These are phyloP conservation scores for Meriones psammophilus DNA, from an alignment of 2,797 vertebrate species.

Conservation along the genomic window DNA sequence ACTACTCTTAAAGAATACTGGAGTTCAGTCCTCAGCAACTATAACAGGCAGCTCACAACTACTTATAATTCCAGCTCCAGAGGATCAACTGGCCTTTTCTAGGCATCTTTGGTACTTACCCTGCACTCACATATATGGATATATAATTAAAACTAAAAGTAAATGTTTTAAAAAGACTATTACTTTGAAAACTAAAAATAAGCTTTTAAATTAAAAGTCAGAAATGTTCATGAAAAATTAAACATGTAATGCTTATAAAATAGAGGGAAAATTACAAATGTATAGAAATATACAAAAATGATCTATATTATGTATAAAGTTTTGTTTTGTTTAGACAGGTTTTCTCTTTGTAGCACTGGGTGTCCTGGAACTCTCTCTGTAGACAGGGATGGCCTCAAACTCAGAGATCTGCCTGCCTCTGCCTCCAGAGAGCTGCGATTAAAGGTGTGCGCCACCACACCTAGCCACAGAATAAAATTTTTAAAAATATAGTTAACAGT, in stretches of 20 bases:
- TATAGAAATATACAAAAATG: constrained; percentile 22
- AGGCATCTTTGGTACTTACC: neutral
- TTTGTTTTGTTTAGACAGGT: no score
- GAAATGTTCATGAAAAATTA: constrained; percentile 45
- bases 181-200: neutral
- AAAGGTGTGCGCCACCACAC: no score
- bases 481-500: neutral
- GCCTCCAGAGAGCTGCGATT: no score
- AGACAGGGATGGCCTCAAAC: no score
- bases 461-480: neutral
- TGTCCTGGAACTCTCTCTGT: no score
- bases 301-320: neutral
- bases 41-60: neutral
- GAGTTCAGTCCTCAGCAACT: neutral
- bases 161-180: neutral
- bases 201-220: neutral
- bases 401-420: no score
- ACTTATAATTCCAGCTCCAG: neutral
- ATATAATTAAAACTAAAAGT: neutral
- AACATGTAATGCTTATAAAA: constrained; percentile 19
- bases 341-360: no score
- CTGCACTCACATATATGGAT: neutral
- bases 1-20: neutral
- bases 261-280: neutral
- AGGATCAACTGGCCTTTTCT: neutral